Base-by-base conservation (phyloP, 2,888 invertebrate species). In the Nezara viridula region DNA sequence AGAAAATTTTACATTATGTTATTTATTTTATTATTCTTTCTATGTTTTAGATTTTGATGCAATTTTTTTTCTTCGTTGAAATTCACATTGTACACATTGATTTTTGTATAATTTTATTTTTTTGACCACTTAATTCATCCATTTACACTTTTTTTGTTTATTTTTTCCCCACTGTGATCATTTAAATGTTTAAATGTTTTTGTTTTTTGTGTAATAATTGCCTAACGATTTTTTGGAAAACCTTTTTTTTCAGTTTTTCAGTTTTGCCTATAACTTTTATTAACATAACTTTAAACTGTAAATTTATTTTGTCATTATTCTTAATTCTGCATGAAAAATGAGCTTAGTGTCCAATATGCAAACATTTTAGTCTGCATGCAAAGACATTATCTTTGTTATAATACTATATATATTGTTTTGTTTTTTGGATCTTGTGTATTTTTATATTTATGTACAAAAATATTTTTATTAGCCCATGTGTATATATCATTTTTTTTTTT, bases 11-110 rank as follows among this genome's bases (percentile, higher is more conserved):
- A 66, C 16, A 27, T 3, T 10, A 27, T 55, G 55, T 55, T 55
- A 55, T 73, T 44, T 77, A 77, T 77, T 77, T n/a, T 14, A 40
- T 44, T 77, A 44, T 77, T 21, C 40, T 77, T 66, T 37, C 27
- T 66, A 66, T 66, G 37, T 92, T 92, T 92, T 90, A 90, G 60
- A 93, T 93, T 93, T 93, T 91, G 12, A 77, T 66, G 66, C 37
- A 37, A 40, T 32, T 32, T 40, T 37, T 77, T 77, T 77, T 44
- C 19, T 24, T 32, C 40, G 24, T 44, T 77, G 16, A 44, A 24
- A 24, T 40, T 40, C 37, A 77, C 77, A 77, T 77, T 32, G 21
- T 77, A 77, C 77, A 77, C 77, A 12, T 77, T 44, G 66, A 32
- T 32, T 66, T 66, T 66, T 66, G 66, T 66, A 66, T 32, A 9